Evolutionary conservation across 2,888 invertebrate species (phyloP).

Genomic region (Eugnorisma glareosa): DNA sequence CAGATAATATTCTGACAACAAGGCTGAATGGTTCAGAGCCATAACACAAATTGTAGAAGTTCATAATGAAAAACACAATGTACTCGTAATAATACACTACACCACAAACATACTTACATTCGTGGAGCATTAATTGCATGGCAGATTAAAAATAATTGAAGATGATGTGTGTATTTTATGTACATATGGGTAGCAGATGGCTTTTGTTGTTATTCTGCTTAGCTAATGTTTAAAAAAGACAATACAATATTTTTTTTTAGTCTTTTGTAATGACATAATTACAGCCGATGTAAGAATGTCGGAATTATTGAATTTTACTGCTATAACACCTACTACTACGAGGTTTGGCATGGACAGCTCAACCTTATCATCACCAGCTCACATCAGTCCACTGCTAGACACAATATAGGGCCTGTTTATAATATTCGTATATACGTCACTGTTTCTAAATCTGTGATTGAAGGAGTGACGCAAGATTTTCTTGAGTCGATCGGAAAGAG

Average conservation of each 20-base stretch:
- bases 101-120: background rate
- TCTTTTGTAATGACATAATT: background rate
- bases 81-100: background rate
- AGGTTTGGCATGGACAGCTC: background rate
- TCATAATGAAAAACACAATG: constrained; percentile 1
- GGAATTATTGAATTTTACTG: background rate
- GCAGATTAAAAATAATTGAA: constrained; percentile 4
- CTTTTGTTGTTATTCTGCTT: background rate
- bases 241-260: background rate
- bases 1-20: background rate
- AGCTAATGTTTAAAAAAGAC: background rate
- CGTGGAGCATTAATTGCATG: background rate
- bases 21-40: background rate
- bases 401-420: too few relatives aligned
- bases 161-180: background rate
- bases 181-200: background rate
- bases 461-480: background rate
- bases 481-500: background rate
- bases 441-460: background rate
- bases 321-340: background rate
- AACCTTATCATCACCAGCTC: background rate
- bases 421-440: too few relatives aligned
- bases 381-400: background rate
- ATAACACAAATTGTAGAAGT: background rate
- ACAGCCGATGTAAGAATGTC: background rate